These are phyloP conservation scores for Homarus americanus DNA, from an alignment of 1,140 invertebrate genomes.

Conservation along the genomic window DNA sequence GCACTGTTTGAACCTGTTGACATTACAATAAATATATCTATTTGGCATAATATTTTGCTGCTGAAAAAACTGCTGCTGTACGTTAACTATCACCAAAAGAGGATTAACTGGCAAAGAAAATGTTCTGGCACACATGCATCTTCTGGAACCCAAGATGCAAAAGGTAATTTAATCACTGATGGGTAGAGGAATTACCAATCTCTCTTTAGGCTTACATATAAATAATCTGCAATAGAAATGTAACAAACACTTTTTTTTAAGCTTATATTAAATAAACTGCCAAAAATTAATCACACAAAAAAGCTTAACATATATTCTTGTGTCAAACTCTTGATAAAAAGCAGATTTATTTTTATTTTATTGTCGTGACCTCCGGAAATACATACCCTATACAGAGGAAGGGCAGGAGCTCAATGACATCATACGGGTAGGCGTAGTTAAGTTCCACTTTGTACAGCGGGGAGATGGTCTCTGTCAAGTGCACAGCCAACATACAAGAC, in stretches of 20 bases:
- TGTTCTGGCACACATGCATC: not conserved
- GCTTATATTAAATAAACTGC: no score
- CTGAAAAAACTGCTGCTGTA: not conserved
- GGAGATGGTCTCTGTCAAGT: conserved; percentile 90
- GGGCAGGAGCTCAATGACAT: conserved; percentile 96
- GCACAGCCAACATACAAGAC: conserved; percentile 72
- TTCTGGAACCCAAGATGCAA: not conserved
- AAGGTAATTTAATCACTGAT: not conserved
- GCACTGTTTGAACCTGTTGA: not conserved
- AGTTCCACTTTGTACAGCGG: conserved; percentile 96
- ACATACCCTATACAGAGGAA: conserved; percentile 95
- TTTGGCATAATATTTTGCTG: not conserved
- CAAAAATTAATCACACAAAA: not conserved
- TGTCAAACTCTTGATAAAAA: not conserved
- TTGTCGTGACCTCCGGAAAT: not conserved
- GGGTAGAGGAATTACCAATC: not conserved
- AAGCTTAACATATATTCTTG: not conserved
- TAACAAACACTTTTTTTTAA: no score
- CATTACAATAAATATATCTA: no score
- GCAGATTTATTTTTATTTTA: not conserved
- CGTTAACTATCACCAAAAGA: not conserved
- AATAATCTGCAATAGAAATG: no score
- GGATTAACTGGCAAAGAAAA: not conserved
- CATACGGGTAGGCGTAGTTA: conserved; percentile 97
- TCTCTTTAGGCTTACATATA: no score